These are phyloP conservation scores for Crotalus tigris DNA, from an alignment of 2,113 vertebrate species.

Conservation along the genomic window DNA sequence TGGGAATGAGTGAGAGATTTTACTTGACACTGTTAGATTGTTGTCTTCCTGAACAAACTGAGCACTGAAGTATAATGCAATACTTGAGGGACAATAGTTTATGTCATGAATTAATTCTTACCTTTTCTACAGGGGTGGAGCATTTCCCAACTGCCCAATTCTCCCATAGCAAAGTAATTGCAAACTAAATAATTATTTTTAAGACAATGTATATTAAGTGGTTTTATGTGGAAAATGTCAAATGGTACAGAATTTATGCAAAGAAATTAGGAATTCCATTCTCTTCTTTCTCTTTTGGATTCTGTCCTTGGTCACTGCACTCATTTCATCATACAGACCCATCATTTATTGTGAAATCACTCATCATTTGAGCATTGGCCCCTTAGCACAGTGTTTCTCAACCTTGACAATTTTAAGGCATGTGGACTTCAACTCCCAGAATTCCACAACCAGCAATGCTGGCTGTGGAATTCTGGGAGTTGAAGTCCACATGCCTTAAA, in stretches of 20 bases:
- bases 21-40: background rate
- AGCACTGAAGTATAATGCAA: constrained; percentile 9
- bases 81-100: background rate
- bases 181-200: background rate
- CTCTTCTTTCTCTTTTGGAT: background rate
- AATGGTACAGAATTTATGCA: background rate
- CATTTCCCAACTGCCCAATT: background rate
- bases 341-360: background rate
- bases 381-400: background rate
- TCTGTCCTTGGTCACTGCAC: background rate
- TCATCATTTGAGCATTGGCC: background rate
- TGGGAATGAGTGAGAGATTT: background rate
- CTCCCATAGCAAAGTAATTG: background rate
- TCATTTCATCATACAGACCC: background rate
- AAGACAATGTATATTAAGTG: background rate
- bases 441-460: no score
- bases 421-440: no score
- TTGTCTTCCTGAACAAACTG: background rate
- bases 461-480: no score
- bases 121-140: background rate
- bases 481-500: no score
- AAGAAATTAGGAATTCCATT: background rate
- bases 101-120: background rate
- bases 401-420: no score
- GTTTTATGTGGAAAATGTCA: background rate